phyloP scores from a whole-genome alignment of 2,797 vertebrate genomes.

The Peromyscus nudipes region DNA sequence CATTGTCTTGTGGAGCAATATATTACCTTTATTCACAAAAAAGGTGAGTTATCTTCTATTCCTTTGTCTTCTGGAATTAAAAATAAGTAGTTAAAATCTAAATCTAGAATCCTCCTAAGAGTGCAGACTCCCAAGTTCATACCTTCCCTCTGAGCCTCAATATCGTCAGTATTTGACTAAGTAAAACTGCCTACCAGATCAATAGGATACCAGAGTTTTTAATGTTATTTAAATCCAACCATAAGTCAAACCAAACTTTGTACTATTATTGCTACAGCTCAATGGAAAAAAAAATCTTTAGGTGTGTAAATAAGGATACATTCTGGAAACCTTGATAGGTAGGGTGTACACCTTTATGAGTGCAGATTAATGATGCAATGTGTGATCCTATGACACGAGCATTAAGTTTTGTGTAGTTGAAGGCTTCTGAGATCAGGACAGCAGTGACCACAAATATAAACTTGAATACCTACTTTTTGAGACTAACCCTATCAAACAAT shows the following conservation, averaged over 20 bases:
- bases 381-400: background rate
- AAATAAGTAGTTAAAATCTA: background rate
- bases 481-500: background rate
- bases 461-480: background rate
- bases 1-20: background rate
- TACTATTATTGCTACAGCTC: background rate
- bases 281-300: background rate
- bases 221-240: background rate
- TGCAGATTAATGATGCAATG: background rate
- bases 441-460: background rate
- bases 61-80: background rate
- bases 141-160: background rate
- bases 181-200: background rate
- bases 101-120: background rate
- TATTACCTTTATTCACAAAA: background rate
- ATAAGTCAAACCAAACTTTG: background rate
- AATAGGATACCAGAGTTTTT: background rate
- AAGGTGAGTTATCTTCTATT: background rate
- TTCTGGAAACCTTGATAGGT: background rate
- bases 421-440: background rate
- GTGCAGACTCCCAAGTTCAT: no score
- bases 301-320: background rate
- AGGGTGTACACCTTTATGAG: background rate
- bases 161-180: background rate
- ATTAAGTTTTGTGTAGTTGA: background rate